A percentile compares a stretch with the other conserved stretches of the same genome.
Conservation (phyloP, 2,888 invertebrate genomes). For the Hymenopus coronatus region DNA sequence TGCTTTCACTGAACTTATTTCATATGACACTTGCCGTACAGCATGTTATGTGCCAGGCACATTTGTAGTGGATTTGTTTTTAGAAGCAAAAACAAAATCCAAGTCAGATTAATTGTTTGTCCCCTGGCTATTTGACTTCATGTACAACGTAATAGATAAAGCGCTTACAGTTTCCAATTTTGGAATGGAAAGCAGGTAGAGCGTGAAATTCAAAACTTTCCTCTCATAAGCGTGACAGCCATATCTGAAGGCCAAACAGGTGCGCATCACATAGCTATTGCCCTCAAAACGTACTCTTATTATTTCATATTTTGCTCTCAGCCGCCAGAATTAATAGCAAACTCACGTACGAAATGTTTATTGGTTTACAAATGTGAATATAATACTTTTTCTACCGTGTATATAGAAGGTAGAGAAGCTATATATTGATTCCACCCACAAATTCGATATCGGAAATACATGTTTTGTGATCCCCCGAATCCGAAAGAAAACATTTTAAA, state of each 20-base stretch:
- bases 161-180: background rate
- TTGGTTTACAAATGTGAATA: too few relatives aligned
- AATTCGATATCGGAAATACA: too few relatives aligned
- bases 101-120: background rate
- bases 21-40: background rate
- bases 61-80: background rate
- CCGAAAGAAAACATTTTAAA: too few relatives aligned
- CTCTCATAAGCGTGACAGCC: background rate
- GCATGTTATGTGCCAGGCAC: background rate
- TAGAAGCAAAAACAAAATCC: background rate
- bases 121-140: background rate
- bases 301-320: too few relatives aligned
- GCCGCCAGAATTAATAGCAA: too few relatives aligned
- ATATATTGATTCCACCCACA: too few relatives aligned
- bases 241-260: background rate
- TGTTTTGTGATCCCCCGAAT: too few relatives aligned
- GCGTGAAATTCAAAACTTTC: background rate
- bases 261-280: background rate
- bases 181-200: background rate
- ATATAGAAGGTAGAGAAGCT: too few relatives aligned
- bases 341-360: too few relatives aligned
- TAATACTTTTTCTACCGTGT: too few relatives aligned
- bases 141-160: background rate
- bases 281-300: background rate
- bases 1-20: background rate